Base-by-base conservation (phyloP, 2,113 vertebrate genomes). In the Scortum barcoo region DNA sequence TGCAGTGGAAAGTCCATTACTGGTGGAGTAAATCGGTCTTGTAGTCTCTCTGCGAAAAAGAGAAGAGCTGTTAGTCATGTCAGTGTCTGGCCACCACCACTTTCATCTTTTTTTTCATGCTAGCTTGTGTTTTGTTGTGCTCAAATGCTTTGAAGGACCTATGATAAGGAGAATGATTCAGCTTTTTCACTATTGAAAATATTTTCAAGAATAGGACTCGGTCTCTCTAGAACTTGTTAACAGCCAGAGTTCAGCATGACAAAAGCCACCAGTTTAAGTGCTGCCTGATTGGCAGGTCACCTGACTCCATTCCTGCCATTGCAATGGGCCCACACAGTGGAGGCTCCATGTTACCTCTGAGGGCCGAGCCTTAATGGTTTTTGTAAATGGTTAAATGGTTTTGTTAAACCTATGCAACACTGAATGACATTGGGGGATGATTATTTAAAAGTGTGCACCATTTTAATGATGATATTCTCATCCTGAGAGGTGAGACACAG, bases 1-100 rank as follows among this genome's bases (percentile, higher is more conserved):
- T 44, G 68, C 20, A 83, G 50, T 60, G 80, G 65, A 85, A 85
- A 65, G 66, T 71, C 65, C 33, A 26, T 63, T 26, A 38, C 51
- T 58, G 57, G n/a, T 58, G 19, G 20, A 40, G 13, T 65, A 44
- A 66, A 9, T 17, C 10, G 42, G 66, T 54, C 56, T 71, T n/a
- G n/a, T 54, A 57, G 26, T 48, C 71, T 79, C 57, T 54, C n/a
- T 24, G 3, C 1, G 9, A 67, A 50, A 53, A 53, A 57, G 40
- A 72, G 75, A 48, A 38, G 22, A 14, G 63, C 42, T 70, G 22
- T 28, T 36, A 71, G 71, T 68, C 62, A 56, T 70, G 11, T 66
- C 5, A 3, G 8, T 42, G 30, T 68, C 44, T 33, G 9, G 44
- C 26, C 28, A 33, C 20, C 16, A 19, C 16, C 16, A 19, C 24